Conservation (phyloP, 2,113 vertebrate species). For the Myotis lucifugus region DNA sequence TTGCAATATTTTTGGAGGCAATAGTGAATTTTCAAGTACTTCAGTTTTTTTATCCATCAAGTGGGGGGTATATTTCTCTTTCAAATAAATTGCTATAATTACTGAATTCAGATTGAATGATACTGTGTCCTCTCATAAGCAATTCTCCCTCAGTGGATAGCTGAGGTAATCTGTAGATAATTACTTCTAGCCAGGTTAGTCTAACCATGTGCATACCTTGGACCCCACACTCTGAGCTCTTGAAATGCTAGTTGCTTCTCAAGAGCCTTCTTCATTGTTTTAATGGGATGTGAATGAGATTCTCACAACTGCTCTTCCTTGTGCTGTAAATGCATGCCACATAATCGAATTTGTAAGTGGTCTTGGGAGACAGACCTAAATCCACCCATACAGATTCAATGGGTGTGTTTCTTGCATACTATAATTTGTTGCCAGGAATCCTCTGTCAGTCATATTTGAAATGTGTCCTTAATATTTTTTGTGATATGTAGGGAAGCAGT, state of each 20-base stretch:
- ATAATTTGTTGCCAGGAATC: not conserved
- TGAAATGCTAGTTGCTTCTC: conserved; percentile 45
- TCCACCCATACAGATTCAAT: not conserved
- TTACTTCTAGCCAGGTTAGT: conserved; percentile 34
- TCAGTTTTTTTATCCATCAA: conserved; percentile 38
- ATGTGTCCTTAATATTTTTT: not conserved
- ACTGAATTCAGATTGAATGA: conserved; percentile 51
- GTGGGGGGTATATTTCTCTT: conserved; percentile 48
- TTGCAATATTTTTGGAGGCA: not conserved
- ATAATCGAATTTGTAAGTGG: conserved; percentile 42
- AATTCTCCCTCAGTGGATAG: conserved; percentile 16
- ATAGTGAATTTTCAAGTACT: not conserved
- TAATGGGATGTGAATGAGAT: conserved; percentile 38
- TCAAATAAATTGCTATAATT: conserved; percentile 61
- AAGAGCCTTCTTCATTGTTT: conserved; percentile 48
- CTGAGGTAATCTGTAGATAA: conserved; percentile 60
- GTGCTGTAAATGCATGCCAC: not conserved
- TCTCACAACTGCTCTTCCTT: conserved; percentile 9
- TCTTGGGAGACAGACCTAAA: conserved; percentile 42
- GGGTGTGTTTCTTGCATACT: not conserved
- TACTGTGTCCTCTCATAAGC: conserved; percentile 31
- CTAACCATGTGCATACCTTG: conserved; percentile 32
- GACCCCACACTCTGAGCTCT: conserved; percentile 9
- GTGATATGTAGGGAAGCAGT: not conserved
- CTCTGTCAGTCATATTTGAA: conserved; percentile 25